A percentile compares a stretch with the other conserved stretches of the same genome.
These are phyloP conservation scores for Acromyrmex heyeri DNA, from an alignment of 1,140 invertebrate species.

Conservation along the genomic window DNA sequence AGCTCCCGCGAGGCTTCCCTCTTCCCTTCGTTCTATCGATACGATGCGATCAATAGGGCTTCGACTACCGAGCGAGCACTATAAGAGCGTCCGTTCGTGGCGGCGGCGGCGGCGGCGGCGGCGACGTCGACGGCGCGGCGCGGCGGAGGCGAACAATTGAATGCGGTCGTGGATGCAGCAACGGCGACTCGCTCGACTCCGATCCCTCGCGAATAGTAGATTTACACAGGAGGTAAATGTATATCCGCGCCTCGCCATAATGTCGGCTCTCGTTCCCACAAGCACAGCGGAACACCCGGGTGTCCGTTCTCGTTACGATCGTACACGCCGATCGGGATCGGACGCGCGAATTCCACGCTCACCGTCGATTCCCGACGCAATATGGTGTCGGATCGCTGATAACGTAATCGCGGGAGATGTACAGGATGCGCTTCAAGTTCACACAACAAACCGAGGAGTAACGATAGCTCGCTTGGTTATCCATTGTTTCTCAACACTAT, in stretches of 20 bases:
- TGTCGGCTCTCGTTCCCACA: constrained; percentile 17
- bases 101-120: background rate
- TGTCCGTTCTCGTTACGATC: constrained; percentile 43
- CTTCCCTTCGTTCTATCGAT: constrained; percentile 29
- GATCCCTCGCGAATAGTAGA: constrained; percentile 18
- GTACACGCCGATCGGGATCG: constrained; percentile 29
- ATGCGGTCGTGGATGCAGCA: constrained; percentile 40
- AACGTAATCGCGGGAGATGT: constrained; percentile 45
- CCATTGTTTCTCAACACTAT: constrained; percentile 49
- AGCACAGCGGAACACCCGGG: background rate
- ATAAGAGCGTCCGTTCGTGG: constrained; percentile 33
- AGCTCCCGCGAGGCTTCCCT: constrained; percentile 50
- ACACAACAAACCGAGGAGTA: constrained; percentile 18
- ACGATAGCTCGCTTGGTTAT: constrained; percentile 33
- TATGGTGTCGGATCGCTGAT: constrained; percentile 42
- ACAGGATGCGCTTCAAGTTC: constrained; percentile 43
- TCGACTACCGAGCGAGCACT: background rate
- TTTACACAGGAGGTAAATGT: constrained; percentile 47
- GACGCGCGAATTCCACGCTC: constrained; percentile 41
- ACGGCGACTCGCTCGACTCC: constrained; percentile 31
- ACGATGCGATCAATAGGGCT: constrained; percentile 49
- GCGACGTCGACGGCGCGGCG: background rate
- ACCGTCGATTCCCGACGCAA: constrained; percentile 17
- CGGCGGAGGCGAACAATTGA: constrained; percentile 50
- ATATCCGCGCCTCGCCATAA: constrained; percentile 33